A percentile compares a stretch with the other conserved stretches of the same genome.
These are phyloP conservation scores for Drosophila mimetica DNA, from an alignment of 2,888 invertebrate species.

Conservation along the genomic window DNA sequence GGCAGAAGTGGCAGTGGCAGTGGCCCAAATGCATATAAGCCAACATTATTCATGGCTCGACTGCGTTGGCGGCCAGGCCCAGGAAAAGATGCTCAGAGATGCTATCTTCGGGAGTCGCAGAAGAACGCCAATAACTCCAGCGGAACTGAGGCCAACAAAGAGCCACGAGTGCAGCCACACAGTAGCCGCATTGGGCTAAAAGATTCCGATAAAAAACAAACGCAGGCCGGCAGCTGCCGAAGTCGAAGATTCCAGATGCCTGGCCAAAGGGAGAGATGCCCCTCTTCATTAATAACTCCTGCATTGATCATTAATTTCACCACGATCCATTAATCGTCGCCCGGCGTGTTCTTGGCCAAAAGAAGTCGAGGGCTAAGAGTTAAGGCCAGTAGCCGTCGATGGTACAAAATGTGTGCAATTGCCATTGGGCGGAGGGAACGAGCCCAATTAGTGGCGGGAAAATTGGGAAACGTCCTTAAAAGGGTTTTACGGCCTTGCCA, in stretches of 20 bases:
- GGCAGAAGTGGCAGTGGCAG: slow-evolving; percentile 22
- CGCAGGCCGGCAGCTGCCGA: slow-evolving; percentile 42
- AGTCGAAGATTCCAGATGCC: slow-evolving; percentile 6
- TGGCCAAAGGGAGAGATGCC: background rate
- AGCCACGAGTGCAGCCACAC: slow-evolving; percentile 40
- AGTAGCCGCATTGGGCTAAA: slow-evolving; percentile 75
- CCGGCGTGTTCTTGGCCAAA: background rate
- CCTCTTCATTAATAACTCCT: slow-evolving; percentile 71
- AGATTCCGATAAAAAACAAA: slow-evolving; percentile 70
- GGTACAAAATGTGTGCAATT: slow-evolving; percentile 67
- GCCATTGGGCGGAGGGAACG: slow-evolving; percentile 26
- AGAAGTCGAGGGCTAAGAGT: background rate
- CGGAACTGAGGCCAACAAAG: background rate
- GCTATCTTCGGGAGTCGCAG: slow-evolving; percentile 2
- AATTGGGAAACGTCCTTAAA: background rate
- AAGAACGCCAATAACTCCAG: slow-evolving; percentile 1
- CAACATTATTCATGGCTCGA: slow-evolving; percentile 57
- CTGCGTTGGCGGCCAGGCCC: slow-evolving; percentile 41
- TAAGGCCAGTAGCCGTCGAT: slow-evolving; percentile 62
- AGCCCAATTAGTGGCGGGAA: slow-evolving; percentile 17
- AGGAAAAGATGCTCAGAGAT: slow-evolving; percentile 3
- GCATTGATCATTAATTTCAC: slow-evolving; percentile 78
- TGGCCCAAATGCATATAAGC: slow-evolving; percentile 22
- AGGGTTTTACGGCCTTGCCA: background rate
- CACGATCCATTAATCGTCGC: slow-evolving; percentile 75